Conservation (phyloP, 2,797 vertebrate genomes). For the Gymnopithys bicolor region DNA sequence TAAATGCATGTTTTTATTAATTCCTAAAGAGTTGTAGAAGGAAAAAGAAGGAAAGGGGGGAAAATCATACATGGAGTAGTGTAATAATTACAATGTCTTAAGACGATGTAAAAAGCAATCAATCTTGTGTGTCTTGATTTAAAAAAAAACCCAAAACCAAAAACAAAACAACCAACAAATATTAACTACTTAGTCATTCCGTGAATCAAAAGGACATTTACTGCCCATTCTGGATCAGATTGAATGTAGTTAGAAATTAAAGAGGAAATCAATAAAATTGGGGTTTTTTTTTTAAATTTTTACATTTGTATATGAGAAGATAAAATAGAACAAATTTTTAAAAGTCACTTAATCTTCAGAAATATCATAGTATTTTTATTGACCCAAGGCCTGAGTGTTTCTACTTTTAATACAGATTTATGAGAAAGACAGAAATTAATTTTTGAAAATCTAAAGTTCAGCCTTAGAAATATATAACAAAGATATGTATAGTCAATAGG, state of each 20-base stretch:
- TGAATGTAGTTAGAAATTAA: slow-evolving; percentile 60
- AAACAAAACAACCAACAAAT: neutral
- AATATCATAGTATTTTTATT: neutral
- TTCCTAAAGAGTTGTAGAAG: neutral
- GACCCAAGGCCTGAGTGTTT: neutral
- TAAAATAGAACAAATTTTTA: slow-evolving; percentile 26
- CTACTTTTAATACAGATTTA: neutral
- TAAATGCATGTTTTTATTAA: neutral
- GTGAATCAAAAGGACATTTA: slow-evolving; percentile 63
- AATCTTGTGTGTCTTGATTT: slow-evolving; percentile 34
- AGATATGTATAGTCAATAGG: neutral
- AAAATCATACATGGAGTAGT: neutral
- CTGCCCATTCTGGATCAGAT: slow-evolving; percentile 51
- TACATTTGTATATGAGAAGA: neutral
- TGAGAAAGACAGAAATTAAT: neutral
- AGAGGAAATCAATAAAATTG: slow-evolving; percentile 8
- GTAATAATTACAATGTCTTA: slow-evolving; percentile 12
- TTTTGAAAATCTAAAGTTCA: neutral
- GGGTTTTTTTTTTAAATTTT: neutral
- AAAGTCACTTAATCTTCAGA: neutral
- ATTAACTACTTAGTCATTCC: slow-evolving; percentile 59
- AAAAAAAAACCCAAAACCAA: no score
- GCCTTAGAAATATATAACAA: neutral
- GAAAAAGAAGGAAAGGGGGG: neutral
- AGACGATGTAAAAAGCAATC: neutral